These are phyloP conservation scores for Noctua janthina DNA, from an alignment of 2,888 invertebrate genomes.

Conservation along the genomic window DNA sequence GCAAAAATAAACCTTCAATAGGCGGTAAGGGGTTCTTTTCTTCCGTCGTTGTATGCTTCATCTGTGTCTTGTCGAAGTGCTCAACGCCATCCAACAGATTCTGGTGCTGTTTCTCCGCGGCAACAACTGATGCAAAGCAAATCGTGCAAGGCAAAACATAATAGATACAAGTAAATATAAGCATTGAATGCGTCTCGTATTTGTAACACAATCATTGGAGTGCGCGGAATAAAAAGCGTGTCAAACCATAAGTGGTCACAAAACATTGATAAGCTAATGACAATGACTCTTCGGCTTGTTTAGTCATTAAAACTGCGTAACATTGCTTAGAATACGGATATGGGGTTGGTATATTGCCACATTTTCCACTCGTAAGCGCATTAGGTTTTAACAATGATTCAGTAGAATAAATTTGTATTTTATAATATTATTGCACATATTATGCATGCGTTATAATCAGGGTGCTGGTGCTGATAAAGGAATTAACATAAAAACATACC, in stretches of 20 bases:
- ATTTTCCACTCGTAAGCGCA: constrained; percentile 39
- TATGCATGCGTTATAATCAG: constrained; percentile 52
- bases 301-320: constrained; percentile 62
- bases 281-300: constrained; percentile 52
- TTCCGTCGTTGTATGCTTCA: constrained; percentile 93
- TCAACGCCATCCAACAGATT: constrained; percentile 93
- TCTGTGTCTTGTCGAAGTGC: constrained; percentile 93
- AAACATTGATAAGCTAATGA: constrained; percentile 66
- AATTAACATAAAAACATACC: constrained; percentile 89
- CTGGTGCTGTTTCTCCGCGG: constrained; percentile 93
- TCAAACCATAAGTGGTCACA: constrained; percentile 59
- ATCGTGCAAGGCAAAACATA: constrained; percentile 81
- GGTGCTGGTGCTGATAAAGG: constrained; percentile 42
- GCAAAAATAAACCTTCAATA: constrained; percentile 91
- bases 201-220: constrained; percentile 45
- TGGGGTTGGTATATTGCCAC: constrained; percentile 26
- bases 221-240: constrained; percentile 68
- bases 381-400: constrained; percentile 14
- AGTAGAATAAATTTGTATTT: constrained; percentile 17
- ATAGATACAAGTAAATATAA: constrained; percentile 64
- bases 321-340: constrained; percentile 48
- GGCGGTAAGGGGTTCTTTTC: constrained; percentile 94
- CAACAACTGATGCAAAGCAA: constrained; percentile 91
- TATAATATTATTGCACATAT: constrained; percentile 37
- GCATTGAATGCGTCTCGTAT: constrained; percentile 54